Evolutionary conservation across 2,888 invertebrate genomes (phyloP), one percentile per base, ranked within the genome.

Genomic region (Neuroscelio doddi): DNA sequence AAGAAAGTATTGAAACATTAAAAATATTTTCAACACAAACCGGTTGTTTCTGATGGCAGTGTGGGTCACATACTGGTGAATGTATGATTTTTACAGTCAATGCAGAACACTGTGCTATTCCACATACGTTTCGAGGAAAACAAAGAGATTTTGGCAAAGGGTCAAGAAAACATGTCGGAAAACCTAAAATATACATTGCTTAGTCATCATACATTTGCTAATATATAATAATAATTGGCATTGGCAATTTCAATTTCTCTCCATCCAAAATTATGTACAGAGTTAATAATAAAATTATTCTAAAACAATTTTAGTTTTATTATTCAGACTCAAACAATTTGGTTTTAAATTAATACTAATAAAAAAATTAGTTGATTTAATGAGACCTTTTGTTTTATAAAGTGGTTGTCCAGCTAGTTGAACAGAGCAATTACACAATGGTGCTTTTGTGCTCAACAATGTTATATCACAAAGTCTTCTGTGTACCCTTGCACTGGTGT

Each of bases 381-480:
- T n/a, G 26, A 7, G 47, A 85, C 85, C 85, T 78, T 70, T 71
- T 21, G 85, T 85, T 72, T 78, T 77, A 32, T 73, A 70, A 30
- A 85, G 69, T 36, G 75, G 74, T 34, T 82, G 76, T 15, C 76
- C 82, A 9, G 78, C 80, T 15, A 84, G 55, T 1, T 70, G 70
- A 12, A 58, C 51, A 16, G 73, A 72, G 57, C 83, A 85, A 55
- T 82, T 79, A 46, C 83, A 85, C 14, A 57, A 61, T 8, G 70
- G 57, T 5, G 72, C 78, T 15, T 74, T 70, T 46, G 57, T 59
- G 3, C 74, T 64, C 12, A 86, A 77, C n/a, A 80, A 74, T 2
- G 80, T 79, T 26, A 86, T 70, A 62, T 86, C 86, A 65, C 86
- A 86, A 38, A 86, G 77, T 68, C 85, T 78, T 41, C 86, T 75